Base-by-base conservation (phyloP, 2,113 vertebrate genomes). In the Hippopotamus amphibius region DNA sequence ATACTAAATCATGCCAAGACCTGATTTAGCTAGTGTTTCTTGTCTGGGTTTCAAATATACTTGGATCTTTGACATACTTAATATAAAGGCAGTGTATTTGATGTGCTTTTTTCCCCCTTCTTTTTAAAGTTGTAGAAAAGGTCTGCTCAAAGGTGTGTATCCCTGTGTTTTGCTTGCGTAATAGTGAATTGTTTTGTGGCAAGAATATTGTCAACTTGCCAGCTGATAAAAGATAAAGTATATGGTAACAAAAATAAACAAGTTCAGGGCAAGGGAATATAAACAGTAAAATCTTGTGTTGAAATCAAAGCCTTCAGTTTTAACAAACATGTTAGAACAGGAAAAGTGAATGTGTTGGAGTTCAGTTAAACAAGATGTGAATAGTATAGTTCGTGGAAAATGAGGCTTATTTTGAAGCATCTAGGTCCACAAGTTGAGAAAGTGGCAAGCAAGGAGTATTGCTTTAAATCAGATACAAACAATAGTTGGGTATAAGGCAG, bases 191-290 rank as follows among this genome's bases (percentile, higher is more conserved):
- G 65, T 96, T 93, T 88, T 55, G 57, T 88, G 81, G 57, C 43
- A 97, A 92, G 72, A 80, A 76, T 96, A 33, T 90, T 96, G 16
- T 93, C n/a, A 66, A 17, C 24, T 37, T 97, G 96, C 93, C 88
- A 95, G 53, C n/a, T 95, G 68, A 81, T 97, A 68, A 98, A 96
- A 94, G 63, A n/a, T 93, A 26, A 86, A 71, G 30, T 94, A 37
- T 74, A 77, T 33, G 72, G 37, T 93, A 91, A 79, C 43, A 85
- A 95, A 97, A 96, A 90, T 83, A 97, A 97, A 94, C 74, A 95
- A 94, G 85, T 93, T 89, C 26, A 94, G 89, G n/a, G 63, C 7
- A 89, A 90, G 65, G 24, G 41, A 86, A n/a, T 93, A 48, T 91
- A 92, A 97, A 71, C 63, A 88, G 41, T 96, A 92, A 86, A 93